These are phyloP conservation scores for Carassius carassius DNA, from an alignment of 2,113 vertebrate species.

Conservation along the genomic window DNA sequence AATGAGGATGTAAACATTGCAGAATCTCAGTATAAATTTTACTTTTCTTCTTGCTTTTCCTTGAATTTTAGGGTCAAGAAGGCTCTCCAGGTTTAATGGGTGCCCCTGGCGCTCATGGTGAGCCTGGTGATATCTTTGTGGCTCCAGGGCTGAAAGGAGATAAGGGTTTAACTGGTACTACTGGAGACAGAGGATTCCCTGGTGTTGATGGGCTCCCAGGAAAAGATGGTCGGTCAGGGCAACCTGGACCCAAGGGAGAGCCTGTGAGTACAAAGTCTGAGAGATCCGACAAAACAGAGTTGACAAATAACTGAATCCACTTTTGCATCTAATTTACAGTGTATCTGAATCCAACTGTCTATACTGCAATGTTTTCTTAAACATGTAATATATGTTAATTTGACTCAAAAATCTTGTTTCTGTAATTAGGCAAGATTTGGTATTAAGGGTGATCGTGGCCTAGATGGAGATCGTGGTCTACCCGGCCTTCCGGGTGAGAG, in stretches of 20 bases:
- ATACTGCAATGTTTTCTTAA: neutral
- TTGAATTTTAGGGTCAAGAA: constrained; percentile 76
- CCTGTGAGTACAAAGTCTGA: constrained; percentile 76
- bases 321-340: neutral
- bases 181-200: constrained; percentile 79
- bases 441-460: constrained; percentile 89
- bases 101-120: constrained; percentile 85
- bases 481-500: constrained; percentile 82
- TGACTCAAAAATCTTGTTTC: neutral
- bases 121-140: constrained; percentile 86
- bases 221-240: constrained; percentile 82
- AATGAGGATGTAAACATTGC: neutral
- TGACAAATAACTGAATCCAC: neutral
- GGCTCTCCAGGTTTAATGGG: constrained; percentile 85
- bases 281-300: neutral
- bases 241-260: constrained; percentile 85
- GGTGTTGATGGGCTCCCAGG: constrained; percentile 85
- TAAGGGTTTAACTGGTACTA: constrained; percentile 81
- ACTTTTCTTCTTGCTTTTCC: neutral
- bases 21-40: neutral
- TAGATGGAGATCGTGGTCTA: constrained; percentile 79
- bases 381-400: neutral
- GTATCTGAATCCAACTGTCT: neutral
- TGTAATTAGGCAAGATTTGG: constrained; percentile 81
- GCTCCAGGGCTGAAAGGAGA: constrained; percentile 86